Evolutionary conservation across 2,113 vertebrate species (phyloP).

Genomic region (Varanus salvator): DNA sequence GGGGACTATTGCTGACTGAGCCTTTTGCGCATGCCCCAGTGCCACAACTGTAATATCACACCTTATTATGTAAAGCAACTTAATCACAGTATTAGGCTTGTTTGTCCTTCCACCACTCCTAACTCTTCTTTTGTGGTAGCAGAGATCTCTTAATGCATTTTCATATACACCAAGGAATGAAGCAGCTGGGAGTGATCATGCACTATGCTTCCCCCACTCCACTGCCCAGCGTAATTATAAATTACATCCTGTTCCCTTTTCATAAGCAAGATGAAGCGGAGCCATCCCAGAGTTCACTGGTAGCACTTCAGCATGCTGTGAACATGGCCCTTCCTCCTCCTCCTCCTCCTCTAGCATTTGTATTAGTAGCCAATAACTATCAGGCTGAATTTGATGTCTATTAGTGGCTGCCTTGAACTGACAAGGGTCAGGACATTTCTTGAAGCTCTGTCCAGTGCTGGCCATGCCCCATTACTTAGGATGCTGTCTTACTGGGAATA

Average conservation of each 20-base stretch:
- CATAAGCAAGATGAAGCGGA: not conserved
- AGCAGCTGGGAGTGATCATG: too few relatives aligned
- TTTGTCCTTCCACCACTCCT: not conserved
- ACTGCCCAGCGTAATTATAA: not conserved
- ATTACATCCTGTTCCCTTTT: not conserved
- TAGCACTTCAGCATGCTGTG: not conserved
- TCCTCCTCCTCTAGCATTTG: not conserved
- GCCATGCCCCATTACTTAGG: too few relatives aligned
- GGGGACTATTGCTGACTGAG: not conserved
- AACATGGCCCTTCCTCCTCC: not conserved
- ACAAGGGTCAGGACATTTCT: not conserved
- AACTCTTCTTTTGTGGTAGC: not conserved
- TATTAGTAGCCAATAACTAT: not conserved
- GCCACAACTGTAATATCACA: not conserved
- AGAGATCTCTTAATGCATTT: not conserved
- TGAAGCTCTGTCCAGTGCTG: not conserved
- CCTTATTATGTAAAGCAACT: not conserved
- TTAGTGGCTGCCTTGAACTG: too few relatives aligned
- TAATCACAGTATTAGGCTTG: not conserved
- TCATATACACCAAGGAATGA: not conserved
- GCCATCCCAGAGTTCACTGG: not conserved
- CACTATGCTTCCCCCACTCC: too few relatives aligned
- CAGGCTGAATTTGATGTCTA: slow-evolving; percentile 22
- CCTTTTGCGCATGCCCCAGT: not conserved
- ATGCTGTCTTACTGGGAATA: too few relatives aligned